Base-by-base conservation (phyloP, 2,113 vertebrate species). In the Oncorhynchus kisutch region DNA sequence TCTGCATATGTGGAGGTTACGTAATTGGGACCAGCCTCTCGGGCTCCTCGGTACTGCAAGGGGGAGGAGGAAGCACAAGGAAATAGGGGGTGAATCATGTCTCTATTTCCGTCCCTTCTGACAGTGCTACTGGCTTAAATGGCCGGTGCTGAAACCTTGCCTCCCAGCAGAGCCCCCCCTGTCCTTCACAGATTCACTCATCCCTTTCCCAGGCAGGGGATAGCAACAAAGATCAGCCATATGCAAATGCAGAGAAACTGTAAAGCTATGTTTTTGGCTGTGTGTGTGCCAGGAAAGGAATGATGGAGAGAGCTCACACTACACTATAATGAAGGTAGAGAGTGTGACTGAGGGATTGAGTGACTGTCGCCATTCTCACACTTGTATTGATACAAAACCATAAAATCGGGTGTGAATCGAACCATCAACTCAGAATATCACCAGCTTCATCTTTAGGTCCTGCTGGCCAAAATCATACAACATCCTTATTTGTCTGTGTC, bases 121-220 rank as follows among this genome's bases (percentile, higher is more conserved):
- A 77, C 67, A 24, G 73, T 65, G 51, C 51, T 82, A 82, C 84
- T 86, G 85, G 85, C 59, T 68, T 67, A 60, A 78, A 77, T 76
- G 59, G 20, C 59, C 54, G 24, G 71, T 67, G 76, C 78, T 81
- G 79, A 86, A 86, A 81, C 77, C 60, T 71, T 54, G 73, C 6
- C 59, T 84, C 57, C 64, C 80, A 45, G 67, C 60, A 80, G 77
- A 80, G 66, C 14, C 72, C 65, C 77, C 77, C 62, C 60, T 75
- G 51, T 69, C 57, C 69, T 29, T 70, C 77, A 71, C 77, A 14
- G 51, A 54, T 54, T 54, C 75, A 71, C 75, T 75, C 74, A 75
- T 25, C 1, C 22, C 9, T 27, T 14, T 27, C 25, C 9, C 25
- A 62, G 27, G 6, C 2, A 8, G 11, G 48, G 64, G 73, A 67